A percentile compares a stretch with the other conserved stretches of the same genome.
phyloP scores from a whole-genome alignment of 2,113 vertebrate species.

The Sorex fumeus region DNA sequence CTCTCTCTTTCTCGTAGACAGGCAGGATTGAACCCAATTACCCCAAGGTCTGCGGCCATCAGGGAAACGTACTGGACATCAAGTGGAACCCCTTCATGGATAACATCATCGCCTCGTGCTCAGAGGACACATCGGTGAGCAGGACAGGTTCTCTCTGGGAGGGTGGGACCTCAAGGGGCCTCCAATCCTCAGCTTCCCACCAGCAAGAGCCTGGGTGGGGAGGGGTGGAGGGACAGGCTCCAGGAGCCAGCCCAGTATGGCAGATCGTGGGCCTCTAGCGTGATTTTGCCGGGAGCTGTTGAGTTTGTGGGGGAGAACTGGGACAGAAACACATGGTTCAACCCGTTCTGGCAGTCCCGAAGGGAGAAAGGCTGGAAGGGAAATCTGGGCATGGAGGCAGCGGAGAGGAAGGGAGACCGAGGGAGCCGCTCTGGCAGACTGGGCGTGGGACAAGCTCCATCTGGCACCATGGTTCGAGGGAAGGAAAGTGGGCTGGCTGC shows the following conservation, averaged over 20 bases:
- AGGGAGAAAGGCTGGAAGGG: background rate
- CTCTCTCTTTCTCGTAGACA: constrained; percentile 82
- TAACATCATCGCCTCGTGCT: constrained; percentile 98
- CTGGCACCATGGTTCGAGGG: background rate
- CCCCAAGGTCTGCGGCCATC: constrained; percentile 97
- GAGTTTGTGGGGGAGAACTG: constrained; percentile 42
- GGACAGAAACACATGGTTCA: background rate
- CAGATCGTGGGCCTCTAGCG: background rate
- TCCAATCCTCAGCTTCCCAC: background rate
- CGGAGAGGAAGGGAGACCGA: background rate
- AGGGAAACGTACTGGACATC: constrained; percentile 98
- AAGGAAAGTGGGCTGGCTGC: background rate
- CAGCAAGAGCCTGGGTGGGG: background rate
- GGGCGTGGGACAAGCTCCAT: accelerated
- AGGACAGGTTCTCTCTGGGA: accelerated
- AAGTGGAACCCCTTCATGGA: constrained; percentile 99
- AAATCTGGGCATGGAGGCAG: background rate
- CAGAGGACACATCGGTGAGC: constrained; percentile 97
- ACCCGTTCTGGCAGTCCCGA: accelerated
- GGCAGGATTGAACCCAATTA: constrained; percentile 96
- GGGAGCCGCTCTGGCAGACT: background rate
- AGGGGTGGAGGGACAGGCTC: accelerated
- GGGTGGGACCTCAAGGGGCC: background rate
- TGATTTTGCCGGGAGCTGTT: background rate
- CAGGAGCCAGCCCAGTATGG: background rate